Conservation (phyloP, 1,140 invertebrate genomes). For the silkworm (Bombyx mori) region DNA sequence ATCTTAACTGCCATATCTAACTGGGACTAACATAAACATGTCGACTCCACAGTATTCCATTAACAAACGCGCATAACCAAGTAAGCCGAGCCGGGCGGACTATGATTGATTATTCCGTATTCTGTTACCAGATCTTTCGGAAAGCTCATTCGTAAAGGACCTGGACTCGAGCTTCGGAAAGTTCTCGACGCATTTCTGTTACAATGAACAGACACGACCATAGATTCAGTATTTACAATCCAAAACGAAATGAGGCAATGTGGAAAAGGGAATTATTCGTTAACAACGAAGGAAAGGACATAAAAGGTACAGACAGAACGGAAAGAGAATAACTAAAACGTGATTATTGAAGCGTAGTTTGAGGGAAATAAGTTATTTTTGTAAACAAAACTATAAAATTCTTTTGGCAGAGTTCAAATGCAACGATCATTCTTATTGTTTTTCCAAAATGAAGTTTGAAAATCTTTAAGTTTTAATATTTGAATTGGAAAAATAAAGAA, state of each 20-base stretch:
- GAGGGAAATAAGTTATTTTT: no score
- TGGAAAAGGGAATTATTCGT: slow-evolving; percentile 28
- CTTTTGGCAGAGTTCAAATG: neutral
- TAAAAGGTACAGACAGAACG: slow-evolving; percentile 25
- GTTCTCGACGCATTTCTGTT: slow-evolving; percentile 4
- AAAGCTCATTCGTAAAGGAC: slow-evolving; percentile 16
- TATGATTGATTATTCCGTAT: slow-evolving; percentile 63
- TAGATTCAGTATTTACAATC: slow-evolving; percentile 31
- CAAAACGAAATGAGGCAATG: slow-evolving; percentile 26
- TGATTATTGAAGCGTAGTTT: neutral
- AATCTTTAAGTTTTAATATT: no score
- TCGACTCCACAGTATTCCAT: slow-evolving; percentile 33
- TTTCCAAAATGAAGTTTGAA: neutral
- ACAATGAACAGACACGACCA: slow-evolving; percentile 29
- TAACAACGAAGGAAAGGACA: slow-evolving; percentile 25
- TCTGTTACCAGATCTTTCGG: slow-evolving; percentile 45
- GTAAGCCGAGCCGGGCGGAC: slow-evolving; percentile 45
- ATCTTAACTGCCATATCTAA: neutral
- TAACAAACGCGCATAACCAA: slow-evolving; percentile 52
- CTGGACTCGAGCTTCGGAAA: neutral
- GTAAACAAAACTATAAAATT: no score
- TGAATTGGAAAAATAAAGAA: neutral
- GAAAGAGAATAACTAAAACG: neutral
- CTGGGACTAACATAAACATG: neutral
- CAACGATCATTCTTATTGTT: neutral